Conservation (phyloP, 2,888 invertebrate species). For the Steromphala cineraria region DNA sequence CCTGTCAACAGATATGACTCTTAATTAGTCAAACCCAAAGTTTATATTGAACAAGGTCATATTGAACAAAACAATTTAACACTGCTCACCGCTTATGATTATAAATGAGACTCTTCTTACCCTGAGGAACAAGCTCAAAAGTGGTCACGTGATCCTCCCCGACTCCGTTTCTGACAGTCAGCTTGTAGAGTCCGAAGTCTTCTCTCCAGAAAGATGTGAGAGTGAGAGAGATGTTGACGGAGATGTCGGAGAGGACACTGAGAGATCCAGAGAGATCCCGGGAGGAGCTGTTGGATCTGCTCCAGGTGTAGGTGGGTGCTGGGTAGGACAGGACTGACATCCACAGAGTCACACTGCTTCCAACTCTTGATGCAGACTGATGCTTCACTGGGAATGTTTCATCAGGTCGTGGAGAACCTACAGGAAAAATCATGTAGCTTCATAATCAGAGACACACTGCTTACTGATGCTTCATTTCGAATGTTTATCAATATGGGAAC, state of each 20-base stretch:
- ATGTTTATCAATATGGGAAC: no score
- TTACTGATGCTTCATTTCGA: no score
- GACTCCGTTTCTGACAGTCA: not conserved
- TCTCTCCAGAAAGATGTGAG: not conserved
- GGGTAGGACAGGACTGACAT: not conserved
- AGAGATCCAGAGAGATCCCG: not conserved
- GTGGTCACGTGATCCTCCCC: not conserved
- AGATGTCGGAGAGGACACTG: not conserved
- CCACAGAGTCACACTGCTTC: not conserved
- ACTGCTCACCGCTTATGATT: no score
- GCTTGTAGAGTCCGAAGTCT: not conserved
- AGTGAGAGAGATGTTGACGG: not conserved
- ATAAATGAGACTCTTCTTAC: no score
- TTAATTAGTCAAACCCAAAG: no score
- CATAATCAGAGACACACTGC: no score
- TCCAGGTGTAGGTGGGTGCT: not conserved
- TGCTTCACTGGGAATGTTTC: not conserved
- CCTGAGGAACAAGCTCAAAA: no score
- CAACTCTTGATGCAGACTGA: not conserved
- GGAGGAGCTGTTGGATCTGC: not conserved
- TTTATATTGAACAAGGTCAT: no score
- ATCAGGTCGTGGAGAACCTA: not conserved
- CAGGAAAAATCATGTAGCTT: not conserved
- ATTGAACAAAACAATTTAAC: no score
- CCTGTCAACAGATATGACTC: no score